Conservation (phyloP, 1,140 invertebrate genomes). For the Brachionus paranguensis region DNA sequence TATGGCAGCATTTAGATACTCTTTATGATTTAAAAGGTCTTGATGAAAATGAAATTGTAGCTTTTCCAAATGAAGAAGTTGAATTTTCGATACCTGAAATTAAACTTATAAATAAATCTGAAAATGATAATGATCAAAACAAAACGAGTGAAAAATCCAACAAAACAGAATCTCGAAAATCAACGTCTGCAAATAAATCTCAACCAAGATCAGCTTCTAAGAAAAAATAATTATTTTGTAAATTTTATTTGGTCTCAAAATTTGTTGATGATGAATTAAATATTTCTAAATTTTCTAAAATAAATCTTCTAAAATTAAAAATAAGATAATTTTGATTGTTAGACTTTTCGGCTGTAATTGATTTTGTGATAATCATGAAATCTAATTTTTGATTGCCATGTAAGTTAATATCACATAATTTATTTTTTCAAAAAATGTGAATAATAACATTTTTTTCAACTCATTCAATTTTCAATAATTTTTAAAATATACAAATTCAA, state of each 20-base stretch:
- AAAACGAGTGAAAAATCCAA: not conserved
- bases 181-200: not conserved
- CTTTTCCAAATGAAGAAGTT: conserved; percentile 33
- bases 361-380: no score
- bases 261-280: not conserved
- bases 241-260: not conserved
- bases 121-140: not conserved
- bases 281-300: not conserved
- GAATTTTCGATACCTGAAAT: conserved; percentile 13
- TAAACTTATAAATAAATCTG: not conserved
- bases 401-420: no score
- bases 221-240: not conserved
- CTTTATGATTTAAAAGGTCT: conserved; percentile 23
- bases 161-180: not conserved
- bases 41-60: conserved; percentile 31
- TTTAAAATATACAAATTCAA: no score
- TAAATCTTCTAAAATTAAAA: not conserved
- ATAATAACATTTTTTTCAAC: no score
- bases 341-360: no score
- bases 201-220: not conserved
- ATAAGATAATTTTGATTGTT: no score
- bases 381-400: no score
- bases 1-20: conserved; percentile 26
- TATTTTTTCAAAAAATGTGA: no score
- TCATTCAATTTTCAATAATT: no score